Conservation (phyloP, 2,888 invertebrate species). For the Strigamia crassipes region DNA sequence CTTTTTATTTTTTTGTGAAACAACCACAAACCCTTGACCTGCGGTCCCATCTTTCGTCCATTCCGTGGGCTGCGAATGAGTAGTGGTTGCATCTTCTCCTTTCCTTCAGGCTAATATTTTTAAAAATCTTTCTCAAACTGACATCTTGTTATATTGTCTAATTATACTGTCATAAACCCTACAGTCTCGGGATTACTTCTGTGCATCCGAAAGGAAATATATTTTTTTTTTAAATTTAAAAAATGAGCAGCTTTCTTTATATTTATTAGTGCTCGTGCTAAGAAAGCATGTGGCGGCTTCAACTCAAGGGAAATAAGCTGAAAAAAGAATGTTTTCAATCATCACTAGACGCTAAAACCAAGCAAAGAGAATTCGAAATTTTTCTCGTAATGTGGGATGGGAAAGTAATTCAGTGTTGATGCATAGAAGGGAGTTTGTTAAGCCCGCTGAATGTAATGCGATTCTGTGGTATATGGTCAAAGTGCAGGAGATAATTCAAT, state of each 20-base stretch:
- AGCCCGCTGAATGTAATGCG: background rate
- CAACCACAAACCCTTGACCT: conserved; percentile 42
- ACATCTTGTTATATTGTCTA: conserved; percentile 24
- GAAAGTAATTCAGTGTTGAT: background rate
- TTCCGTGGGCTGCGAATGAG: background rate
- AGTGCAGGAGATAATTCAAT: background rate
- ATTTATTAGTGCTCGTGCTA: conserved; percentile 14
- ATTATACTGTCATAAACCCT: background rate
- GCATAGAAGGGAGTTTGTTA: background rate
- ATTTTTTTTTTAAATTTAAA: background rate
- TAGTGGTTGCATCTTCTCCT: conserved; percentile 7
- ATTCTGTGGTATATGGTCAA: background rate
- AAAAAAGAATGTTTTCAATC: conserved; percentile 22
- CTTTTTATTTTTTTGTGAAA: background rate
- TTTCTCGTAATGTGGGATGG: background rate
- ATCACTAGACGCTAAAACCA: background rate
- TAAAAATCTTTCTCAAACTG: background rate
- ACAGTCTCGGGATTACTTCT: background rate
- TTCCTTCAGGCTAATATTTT: background rate
- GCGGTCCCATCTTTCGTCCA: conserved; percentile 38
- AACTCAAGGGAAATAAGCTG: conserved; percentile 12
- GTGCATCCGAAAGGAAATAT: background rate
- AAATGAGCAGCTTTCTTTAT: background rate
- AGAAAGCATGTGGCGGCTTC: conserved; percentile 1
- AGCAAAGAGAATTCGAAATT: no score